These are phyloP conservation scores for Vespertilio murinus DNA, from an alignment of 2,797 vertebrate genomes.

Conservation along the genomic window DNA sequence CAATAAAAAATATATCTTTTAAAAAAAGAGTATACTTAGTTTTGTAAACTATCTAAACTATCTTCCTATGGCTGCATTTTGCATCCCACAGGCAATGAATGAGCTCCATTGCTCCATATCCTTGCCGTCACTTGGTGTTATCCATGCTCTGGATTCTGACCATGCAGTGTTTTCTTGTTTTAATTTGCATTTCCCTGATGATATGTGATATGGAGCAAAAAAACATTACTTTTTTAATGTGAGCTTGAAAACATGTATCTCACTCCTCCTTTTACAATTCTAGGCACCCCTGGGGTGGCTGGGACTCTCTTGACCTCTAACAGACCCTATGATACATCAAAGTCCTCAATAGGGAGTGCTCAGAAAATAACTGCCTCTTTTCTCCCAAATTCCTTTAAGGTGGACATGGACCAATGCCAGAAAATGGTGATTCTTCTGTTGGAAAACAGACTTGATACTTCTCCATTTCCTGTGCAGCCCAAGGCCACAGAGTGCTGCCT, in stretches of 20 bases:
- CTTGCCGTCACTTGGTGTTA: not conserved
- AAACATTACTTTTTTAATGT: not conserved
- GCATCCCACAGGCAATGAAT: not conserved
- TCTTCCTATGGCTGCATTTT: not conserved
- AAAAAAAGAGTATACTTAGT: not conserved
- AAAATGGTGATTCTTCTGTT: not conserved
- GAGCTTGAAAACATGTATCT: not conserved
- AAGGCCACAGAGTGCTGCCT: not conserved
- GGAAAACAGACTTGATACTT: not conserved
- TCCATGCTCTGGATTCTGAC: not conserved
- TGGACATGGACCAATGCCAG: not conserved
- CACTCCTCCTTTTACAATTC: not conserved
- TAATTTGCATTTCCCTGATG: not conserved
- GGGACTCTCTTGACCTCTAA: not conserved
- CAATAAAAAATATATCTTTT: too few species aligned
- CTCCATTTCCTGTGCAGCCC: not conserved
- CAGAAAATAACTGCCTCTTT: not conserved
- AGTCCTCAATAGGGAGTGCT: not conserved
- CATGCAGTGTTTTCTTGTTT: not conserved
- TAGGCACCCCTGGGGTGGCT: not conserved
- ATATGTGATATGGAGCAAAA: not conserved
- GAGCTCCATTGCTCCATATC: not conserved
- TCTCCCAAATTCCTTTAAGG: not conserved
- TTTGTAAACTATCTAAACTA: not conserved
- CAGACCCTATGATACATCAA: not conserved